phyloP scores from a whole-genome alignment of 2,888 invertebrate species.

The Phanerotoma sp. region DNA sequence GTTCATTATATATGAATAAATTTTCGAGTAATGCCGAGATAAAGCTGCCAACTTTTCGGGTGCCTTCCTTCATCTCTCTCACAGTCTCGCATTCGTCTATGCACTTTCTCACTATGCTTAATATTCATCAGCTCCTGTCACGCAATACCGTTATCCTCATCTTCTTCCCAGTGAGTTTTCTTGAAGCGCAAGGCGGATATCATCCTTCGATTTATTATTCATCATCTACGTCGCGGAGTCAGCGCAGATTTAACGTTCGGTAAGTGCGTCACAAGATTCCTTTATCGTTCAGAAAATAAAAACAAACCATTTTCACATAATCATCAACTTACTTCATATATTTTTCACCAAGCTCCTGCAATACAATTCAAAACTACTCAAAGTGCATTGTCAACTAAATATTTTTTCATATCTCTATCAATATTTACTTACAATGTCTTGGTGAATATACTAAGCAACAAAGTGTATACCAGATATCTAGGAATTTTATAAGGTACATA shows the following conservation, averaged over 20 bases:
- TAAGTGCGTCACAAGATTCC: conserved; percentile 6
- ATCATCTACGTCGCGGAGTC: conserved; percentile 2
- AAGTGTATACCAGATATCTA: too few species aligned
- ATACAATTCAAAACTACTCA: too few species aligned
- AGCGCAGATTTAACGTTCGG: conserved; percentile 3
- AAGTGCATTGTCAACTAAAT: too few species aligned
- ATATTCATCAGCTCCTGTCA: conserved; percentile 8
- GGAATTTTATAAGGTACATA: too few species aligned
- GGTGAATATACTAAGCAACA: too few species aligned
- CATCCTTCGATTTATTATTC: conserved; percentile 5
- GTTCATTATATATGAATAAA: conserved; percentile 59
- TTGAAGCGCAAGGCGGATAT: conserved; percentile 5
- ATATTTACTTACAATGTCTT: too few species aligned
- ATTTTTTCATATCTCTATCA: too few species aligned
- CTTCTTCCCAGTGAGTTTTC: conserved; percentile 3
- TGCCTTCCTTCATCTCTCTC: conserved; percentile 29
- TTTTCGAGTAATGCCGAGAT: conserved; percentile 59
- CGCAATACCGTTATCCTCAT: conserved; percentile 8
- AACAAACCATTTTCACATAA: background rate
- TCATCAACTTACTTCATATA: too few species aligned
- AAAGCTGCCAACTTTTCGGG: conserved; percentile 58
- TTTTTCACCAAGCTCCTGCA: too few species aligned
- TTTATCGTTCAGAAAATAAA: conserved; percentile 1
- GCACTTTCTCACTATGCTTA: background rate
- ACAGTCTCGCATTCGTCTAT: conserved; percentile 3